phyloP scores from a whole-genome alignment of 2,888 invertebrate species.

The Apocheima hispidaria region DNA sequence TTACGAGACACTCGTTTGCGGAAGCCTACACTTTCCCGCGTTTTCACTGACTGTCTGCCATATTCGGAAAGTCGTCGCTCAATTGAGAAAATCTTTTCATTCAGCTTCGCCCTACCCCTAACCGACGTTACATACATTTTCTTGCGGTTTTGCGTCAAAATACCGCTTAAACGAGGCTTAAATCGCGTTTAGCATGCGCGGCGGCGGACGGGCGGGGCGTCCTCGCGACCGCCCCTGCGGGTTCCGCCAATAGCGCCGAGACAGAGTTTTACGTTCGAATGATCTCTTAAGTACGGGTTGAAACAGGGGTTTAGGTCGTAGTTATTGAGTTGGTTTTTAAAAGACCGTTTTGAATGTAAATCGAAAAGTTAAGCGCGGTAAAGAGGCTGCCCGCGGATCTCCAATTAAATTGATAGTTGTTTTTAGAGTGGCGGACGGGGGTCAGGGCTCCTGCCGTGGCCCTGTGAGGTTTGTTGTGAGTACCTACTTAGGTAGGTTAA shows the following conservation, averaged over 20 bases:
- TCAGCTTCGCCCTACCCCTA: constrained; percentile 83
- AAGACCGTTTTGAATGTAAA: constrained; percentile 85
- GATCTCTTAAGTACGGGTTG: constrained; percentile 75
- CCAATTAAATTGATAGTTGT: constrained; percentile 84
- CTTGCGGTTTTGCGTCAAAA: constrained; percentile 84
- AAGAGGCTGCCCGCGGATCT: constrained; percentile 77
- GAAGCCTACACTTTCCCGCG: constrained; percentile 76
- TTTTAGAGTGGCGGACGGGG: constrained; percentile 20
- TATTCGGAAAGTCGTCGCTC: constrained; percentile 73
- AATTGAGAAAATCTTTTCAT: constrained; percentile 82
- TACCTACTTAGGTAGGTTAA: neutral
- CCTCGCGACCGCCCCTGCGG: constrained; percentile 58
- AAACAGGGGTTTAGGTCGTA: constrained; percentile 73
- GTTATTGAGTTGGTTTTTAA: constrained; percentile 84
- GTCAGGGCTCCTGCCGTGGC: neutral
- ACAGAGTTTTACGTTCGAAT: constrained; percentile 71
- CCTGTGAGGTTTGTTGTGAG: neutral
- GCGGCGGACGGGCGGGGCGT: constrained; percentile 64
- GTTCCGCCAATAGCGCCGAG: constrained; percentile 62
- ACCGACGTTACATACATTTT: constrained; percentile 82
- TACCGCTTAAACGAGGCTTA: constrained; percentile 85
- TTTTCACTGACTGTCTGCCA: constrained; percentile 77
- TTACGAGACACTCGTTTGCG: constrained; percentile 24
- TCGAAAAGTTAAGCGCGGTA: constrained; percentile 84
- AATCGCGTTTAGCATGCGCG: constrained; percentile 84